phyloP scores from a whole-genome alignment of 2,888 invertebrate genomes.

The Tetragnatha montana region DNA sequence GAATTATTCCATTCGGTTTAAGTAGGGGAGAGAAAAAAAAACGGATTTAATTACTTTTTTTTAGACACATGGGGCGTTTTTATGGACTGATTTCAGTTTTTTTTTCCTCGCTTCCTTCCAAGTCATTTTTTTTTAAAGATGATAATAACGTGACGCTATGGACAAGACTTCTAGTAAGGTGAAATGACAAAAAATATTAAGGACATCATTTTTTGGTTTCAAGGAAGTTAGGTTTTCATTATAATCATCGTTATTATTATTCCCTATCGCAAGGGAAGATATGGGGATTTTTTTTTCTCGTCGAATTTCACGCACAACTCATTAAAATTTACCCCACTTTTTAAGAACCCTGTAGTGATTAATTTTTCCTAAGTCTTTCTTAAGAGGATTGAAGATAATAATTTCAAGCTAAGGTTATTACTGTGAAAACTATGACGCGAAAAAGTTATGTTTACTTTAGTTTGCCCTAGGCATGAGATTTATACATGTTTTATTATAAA shows the following conservation, averaged over 20 bases:
- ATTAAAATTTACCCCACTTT: conserved; percentile 50
- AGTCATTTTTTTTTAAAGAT: conserved; percentile 17
- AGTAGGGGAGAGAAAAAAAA: conserved; percentile 11
- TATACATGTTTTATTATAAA: conserved; percentile 7
- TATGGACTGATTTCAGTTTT: conserved; percentile 11
- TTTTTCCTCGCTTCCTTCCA: conserved; percentile 18
- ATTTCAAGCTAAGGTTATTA: conserved; percentile 52
- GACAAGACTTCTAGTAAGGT: conserved; percentile 11
- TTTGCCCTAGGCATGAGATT: background rate
- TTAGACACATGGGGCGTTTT: conserved; percentile 19
- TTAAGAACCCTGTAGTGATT: conserved; percentile 27
- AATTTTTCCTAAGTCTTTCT: conserved; percentile 27
- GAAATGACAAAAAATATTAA: conserved; percentile 29
- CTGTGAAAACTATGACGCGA: background rate
- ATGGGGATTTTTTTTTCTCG: conserved; percentile 17
- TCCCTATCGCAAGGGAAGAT: conserved; percentile 2
- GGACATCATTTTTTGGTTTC: conserved; percentile 52
- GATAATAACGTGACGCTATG: conserved; percentile 14
- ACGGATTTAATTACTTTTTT: conserved; percentile 54
- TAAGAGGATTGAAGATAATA: conserved; percentile 39
- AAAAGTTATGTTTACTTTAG: conserved; percentile 6
- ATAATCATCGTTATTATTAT: background rate
- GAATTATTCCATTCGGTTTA: background rate
- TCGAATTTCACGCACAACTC: conserved; percentile 44
- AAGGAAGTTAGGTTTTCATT: conserved; percentile 6